These are phyloP conservation scores for Neopelma chrysocephalum DNA, from an alignment of 2,797 vertebrate genomes.

Conservation along the genomic window DNA sequence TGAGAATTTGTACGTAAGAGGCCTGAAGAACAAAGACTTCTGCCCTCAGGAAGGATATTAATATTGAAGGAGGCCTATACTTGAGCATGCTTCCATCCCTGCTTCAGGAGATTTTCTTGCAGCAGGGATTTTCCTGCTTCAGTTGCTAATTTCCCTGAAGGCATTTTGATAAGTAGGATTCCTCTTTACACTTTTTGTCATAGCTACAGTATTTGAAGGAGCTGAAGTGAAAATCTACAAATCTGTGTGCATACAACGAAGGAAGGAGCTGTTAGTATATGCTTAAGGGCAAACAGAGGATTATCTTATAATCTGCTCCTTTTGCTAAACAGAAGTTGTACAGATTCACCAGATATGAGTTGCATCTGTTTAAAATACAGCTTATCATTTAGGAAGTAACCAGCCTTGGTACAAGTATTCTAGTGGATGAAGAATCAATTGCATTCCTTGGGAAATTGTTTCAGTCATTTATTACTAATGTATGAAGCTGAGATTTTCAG, in stretches of 20 bases:
- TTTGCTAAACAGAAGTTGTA: constrained; percentile 25
- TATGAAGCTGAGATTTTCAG: neutral
- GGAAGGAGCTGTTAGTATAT: neutral
- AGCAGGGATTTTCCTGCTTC: constrained; percentile 29
- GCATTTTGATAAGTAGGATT: neutral
- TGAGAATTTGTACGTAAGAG: neutral
- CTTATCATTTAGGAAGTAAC: constrained; percentile 21
- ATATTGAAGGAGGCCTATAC: constrained; percentile 1
- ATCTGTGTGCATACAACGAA: rapidly evolving
- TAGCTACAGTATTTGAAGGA: constrained; percentile 14
- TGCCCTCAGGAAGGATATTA: constrained; percentile 27
- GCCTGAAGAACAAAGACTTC: constrained; percentile 19
- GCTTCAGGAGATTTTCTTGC: constrained; percentile 40
- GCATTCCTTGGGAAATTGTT: constrained; percentile 10
- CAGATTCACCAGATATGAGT: constrained; percentile 18
- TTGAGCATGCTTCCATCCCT: neutral
- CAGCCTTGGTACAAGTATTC: neutral
- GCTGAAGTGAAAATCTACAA: neutral
- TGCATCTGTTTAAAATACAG: constrained; percentile 22
- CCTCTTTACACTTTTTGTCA: neutral
- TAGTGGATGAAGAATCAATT: neutral
- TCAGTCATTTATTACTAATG: constrained; percentile 4
- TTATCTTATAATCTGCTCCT: constrained; percentile 39
- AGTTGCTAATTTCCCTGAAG: constrained; percentile 6
- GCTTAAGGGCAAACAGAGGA: constrained; percentile 21